phyloP scores from a whole-genome alignment of 2,113 vertebrate species.

The Sisor rabdophorus region DNA sequence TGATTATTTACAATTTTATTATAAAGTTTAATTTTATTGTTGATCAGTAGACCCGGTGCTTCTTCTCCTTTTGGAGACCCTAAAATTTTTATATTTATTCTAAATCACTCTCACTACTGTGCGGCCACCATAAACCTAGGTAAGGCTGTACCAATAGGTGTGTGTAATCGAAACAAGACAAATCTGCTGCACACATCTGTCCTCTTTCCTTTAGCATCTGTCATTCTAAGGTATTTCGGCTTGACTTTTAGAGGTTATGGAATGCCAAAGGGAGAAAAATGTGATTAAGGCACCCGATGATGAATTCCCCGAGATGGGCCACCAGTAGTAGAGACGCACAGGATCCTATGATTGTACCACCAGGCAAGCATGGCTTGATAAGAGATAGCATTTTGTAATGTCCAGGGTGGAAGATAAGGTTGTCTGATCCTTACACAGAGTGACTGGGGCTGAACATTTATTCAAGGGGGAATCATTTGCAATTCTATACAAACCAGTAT shows the following conservation, averaged over 20 bases:
- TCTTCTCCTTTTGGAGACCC: too few species aligned
- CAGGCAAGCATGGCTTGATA: not conserved
- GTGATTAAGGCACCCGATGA: not conserved
- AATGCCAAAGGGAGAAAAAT: constrained; percentile 22
- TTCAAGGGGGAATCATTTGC: not conserved
- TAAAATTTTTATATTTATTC: not conserved
- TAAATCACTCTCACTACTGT: constrained; percentile 15
- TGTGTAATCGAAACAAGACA: not conserved
- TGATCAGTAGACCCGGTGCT: too few species aligned
- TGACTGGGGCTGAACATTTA: not conserved
- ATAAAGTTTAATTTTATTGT: too few species aligned
- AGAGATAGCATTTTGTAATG: constrained; percentile 8
- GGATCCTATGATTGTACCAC: not conserved
- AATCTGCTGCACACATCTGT: constrained; percentile 5
- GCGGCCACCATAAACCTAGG: constrained; percentile 19
- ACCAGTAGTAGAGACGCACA: not conserved
- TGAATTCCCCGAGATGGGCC: not conserved
- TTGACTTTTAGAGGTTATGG: constrained; percentile 31
- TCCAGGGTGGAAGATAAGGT: not conserved
- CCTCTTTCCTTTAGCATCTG: constrained; percentile 34
- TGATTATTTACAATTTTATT: too few species aligned
- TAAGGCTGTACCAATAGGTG: constrained; percentile 6
- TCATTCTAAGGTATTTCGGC: constrained; percentile 18
- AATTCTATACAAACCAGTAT: not conserved
- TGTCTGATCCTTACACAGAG: too few species aligned